phyloP scores from a whole-genome alignment of 2,797 vertebrate genomes.

The Clarias pachynema region DNA sequence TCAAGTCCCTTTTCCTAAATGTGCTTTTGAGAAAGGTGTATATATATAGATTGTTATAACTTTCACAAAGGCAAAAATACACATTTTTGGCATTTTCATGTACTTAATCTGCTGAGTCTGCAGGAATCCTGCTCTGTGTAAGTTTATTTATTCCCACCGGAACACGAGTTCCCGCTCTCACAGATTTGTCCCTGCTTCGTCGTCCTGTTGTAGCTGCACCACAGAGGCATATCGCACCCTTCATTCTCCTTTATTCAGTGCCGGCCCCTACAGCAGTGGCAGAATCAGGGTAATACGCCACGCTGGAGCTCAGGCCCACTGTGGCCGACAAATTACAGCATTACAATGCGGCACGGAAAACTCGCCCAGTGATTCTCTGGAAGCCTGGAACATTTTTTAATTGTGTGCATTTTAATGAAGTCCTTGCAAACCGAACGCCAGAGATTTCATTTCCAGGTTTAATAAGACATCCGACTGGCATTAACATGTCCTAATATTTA shows the following conservation, averaged over 20 bases:
- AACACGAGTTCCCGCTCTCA: neutral
- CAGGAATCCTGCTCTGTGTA: neutral
- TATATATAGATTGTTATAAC: neutral
- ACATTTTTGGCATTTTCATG: neutral
- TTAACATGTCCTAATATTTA: slow-evolving; percentile 60
- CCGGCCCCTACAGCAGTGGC: neutral
- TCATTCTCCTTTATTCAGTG: slow-evolving; percentile 27
- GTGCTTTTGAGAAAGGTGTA: neutral
- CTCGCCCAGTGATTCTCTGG: neutral
- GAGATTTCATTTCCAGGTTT: slow-evolving; percentile 60
- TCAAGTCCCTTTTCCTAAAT: neutral
- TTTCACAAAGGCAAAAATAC: neutral
- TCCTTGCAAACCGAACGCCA: slow-evolving; percentile 60
- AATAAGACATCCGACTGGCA: slow-evolving; percentile 60
- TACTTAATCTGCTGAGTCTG: neutral
- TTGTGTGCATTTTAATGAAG: slow-evolving; percentile 58
- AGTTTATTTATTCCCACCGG: slow-evolving; percentile 6
- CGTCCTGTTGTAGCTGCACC: neutral
- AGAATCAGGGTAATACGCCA: slow-evolving; percentile 20
- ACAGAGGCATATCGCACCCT: neutral
- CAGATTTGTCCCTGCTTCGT: neutral
- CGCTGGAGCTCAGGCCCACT: slow-evolving; percentile 10
- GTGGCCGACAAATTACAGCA: slow-evolving; percentile 47
- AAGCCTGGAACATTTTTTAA: slow-evolving; percentile 55
- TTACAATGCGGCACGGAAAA: slow-evolving; percentile 33